Conservation (phyloP, 2,888 invertebrate species). For the Labia minor region DNA sequence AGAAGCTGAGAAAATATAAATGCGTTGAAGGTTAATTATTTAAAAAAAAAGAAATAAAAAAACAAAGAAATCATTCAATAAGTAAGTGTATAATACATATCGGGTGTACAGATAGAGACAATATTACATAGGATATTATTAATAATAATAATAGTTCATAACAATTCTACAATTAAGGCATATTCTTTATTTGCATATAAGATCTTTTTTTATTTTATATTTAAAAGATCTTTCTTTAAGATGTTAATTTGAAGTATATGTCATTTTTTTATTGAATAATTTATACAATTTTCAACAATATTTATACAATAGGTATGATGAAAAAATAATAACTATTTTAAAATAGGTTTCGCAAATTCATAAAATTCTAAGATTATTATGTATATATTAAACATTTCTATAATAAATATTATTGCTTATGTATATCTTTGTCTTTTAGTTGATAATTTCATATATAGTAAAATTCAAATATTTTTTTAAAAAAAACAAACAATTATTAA, state of each 20-base stretch:
- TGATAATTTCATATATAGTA: too few species aligned
- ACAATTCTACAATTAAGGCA: slow-evolving; percentile 13
- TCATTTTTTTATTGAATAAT: background rate
- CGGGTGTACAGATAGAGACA: slow-evolving; percentile 13
- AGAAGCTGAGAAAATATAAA: too few species aligned
- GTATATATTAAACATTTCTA: too few species aligned
- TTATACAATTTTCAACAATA: background rate
- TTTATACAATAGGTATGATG: background rate
- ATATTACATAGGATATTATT: background rate
- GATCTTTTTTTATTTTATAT: background rate
- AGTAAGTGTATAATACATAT: background rate
- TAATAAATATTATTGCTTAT: too few species aligned
- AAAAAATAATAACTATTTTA: background rate
- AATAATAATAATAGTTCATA: background rate
- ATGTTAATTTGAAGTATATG: background rate
- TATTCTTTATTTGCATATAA: background rate
- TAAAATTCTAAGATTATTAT: background rate
- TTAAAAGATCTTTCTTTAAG: background rate
- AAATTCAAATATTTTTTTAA: too few species aligned
- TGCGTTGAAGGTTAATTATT: too few species aligned
- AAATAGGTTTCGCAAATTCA: background rate
- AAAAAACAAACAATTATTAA: too few species aligned
- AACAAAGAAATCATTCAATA: too few species aligned
- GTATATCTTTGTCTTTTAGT: too few species aligned
- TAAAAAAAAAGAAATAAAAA: too few species aligned